Base-by-base conservation (phyloP, 2,888 invertebrate species). In the Oligia latruncula region DNA sequence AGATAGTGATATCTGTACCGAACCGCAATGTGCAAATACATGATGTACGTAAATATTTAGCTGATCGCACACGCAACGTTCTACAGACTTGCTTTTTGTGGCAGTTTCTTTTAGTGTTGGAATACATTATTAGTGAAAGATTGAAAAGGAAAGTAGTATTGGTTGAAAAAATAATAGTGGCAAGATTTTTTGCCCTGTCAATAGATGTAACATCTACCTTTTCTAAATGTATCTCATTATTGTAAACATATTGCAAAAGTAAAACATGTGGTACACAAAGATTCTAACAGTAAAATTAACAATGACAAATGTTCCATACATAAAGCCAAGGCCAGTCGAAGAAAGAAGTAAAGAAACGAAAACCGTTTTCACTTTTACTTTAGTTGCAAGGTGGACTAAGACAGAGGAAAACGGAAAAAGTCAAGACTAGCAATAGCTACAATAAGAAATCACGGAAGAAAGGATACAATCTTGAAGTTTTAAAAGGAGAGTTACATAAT, bases 1-100 rank as follows among this genome's bases (percentile, higher is more conserved):
- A 90, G 93, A 93, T 93, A 92, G 86, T 85, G 89, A 88, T 93
- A 93, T 93, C 92, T 81, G 83, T 80, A 81, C 83, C 81, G 64
- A 82, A 83, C 58, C 84, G 90, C 90, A 91, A 91, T 91, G 90
- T 91, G 91, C 90, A 83, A 88, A 88, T 78, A 83, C 74, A 72
- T 81, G 82, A 80, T 84, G 78, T 84, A 67, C 49, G 80, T 81
- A 80, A 82, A 89, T 64, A 84, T 82, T 82, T 71, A 74, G 79
- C 62, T 76, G 74, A 81, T 78, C 79, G 70, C 65, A 77, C 80
- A 82, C 88, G 82, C 76, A 80, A 80, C 55, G 46, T 15, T 81
- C 46, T 52, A 65, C 71, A 76, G 46, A 35, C 52, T 71, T 55
- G 58, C 74, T 87, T 78, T 85, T 87, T 87, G 67, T 60, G 52